Conservation (phyloP, 2,113 vertebrate species). For the Ciconia boyciana region DNA sequence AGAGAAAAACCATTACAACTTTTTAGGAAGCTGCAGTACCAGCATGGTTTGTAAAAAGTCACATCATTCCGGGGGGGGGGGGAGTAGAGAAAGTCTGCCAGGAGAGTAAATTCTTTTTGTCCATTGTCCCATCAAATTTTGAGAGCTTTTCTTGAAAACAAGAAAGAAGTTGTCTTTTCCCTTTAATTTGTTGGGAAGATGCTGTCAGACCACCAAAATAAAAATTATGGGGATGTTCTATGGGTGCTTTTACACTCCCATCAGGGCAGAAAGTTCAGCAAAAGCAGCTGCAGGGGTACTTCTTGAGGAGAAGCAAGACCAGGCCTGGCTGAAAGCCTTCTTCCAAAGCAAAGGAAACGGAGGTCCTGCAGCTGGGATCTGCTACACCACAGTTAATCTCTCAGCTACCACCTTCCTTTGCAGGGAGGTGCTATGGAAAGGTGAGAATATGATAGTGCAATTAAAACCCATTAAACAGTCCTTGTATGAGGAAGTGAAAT, state of each 20-base stretch:
- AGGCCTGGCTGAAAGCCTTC: background rate
- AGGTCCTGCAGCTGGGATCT: background rate
- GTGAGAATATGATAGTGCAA: background rate
- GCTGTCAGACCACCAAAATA: background rate
- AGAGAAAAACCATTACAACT: background rate
- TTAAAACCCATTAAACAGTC: background rate
- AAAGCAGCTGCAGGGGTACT: background rate
- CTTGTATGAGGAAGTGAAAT: background rate
- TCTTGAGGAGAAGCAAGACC: background rate
- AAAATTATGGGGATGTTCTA: background rate
- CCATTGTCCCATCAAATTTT: background rate
- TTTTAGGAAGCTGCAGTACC: background rate
- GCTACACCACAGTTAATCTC: background rate
- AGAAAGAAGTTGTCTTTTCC: background rate
- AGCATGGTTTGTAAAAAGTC: background rate
- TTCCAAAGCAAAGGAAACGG: background rate
- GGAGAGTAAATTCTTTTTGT: background rate
- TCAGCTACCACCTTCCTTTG: background rate
- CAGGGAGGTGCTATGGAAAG: background rate
- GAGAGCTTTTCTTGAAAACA: background rate
- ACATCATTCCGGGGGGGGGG: background rate
- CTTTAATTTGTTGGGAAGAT: background rate
- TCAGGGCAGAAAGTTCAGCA: background rate
- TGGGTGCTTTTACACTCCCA: background rate
- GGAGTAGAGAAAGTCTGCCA: background rate